Conservation (phyloP, 2,888 invertebrate species). For the Drosophila macrospina region DNA sequence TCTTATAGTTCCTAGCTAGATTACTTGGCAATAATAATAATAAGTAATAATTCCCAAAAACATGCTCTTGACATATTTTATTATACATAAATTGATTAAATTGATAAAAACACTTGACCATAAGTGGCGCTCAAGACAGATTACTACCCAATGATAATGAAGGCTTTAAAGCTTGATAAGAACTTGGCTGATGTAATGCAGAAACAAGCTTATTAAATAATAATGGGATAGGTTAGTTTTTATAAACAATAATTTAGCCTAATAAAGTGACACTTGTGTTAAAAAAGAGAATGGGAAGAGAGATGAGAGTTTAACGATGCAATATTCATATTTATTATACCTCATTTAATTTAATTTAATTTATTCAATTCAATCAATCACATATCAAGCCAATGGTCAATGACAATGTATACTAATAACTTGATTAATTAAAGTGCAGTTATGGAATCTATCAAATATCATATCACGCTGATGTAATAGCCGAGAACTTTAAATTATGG, state of each 20-base stretch:
- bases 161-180: conserved; percentile 1
- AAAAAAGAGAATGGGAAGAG: too few species aligned
- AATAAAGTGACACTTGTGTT: not conserved
- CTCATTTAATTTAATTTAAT: too few species aligned
- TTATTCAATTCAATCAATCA: not conserved
- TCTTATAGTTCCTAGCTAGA: not conserved
- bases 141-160: not conserved
- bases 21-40: not conserved
- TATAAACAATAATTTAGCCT: not conserved
- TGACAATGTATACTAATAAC: not conserved
- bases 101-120: not conserved
- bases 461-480: conserved; percentile 30
- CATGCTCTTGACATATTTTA: not conserved
- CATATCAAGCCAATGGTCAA: not conserved
- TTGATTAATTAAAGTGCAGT: conserved; percentile 10
- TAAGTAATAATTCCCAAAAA: not conserved
- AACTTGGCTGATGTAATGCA: conserved; percentile 40
- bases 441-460: not conserved
- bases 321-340: too few species aligned
- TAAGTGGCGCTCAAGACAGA: conserved; percentile 6
- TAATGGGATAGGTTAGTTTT: conserved; percentile 20
- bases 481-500: conserved; percentile 29
- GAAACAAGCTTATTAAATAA: not conserved
- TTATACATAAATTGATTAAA: too few species aligned
- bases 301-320: too few species aligned